Evolutionary conservation across 2,888 invertebrate species (phyloP).

Genomic region (Trichogramma dendrolimi): DNA sequence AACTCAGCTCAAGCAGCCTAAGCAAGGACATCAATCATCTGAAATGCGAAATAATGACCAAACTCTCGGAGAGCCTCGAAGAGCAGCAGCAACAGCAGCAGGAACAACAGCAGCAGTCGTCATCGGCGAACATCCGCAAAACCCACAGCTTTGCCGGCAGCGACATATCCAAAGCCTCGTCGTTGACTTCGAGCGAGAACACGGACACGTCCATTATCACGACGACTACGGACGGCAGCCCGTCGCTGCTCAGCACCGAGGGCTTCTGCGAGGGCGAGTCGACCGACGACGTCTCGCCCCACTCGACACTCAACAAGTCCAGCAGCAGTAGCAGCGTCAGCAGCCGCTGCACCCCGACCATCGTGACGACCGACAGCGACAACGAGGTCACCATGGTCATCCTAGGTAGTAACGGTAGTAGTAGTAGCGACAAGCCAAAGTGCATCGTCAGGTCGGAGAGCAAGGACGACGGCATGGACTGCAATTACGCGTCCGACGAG

Average conservation of each 20-base stretch:
- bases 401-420: slow-evolving; percentile 24
- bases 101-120: too few relatives aligned
- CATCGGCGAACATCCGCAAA: slow-evolving; percentile 38
- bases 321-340: slow-evolving; percentile 31
- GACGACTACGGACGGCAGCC: slow-evolving; percentile 59
- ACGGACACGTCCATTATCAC: slow-evolving; percentile 66
- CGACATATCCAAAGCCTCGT: slow-evolving; percentile 55
- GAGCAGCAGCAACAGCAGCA: background rate
- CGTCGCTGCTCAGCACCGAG: slow-evolving; percentile 46
- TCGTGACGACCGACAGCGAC: slow-evolving; percentile 39
- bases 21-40: slow-evolving; percentile 44
- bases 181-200: slow-evolving; percentile 64
- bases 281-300: slow-evolving; percentile 47
- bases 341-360: slow-evolving; percentile 37
- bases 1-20: slow-evolving; percentile 39
- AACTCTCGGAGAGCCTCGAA: slow-evolving; percentile 33
- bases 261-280: slow-evolving; percentile 51
- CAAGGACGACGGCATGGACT: slow-evolving; percentile 49
- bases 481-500: slow-evolving; percentile 46
- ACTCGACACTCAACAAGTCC: slow-evolving; percentile 46
- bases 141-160: slow-evolving; percentile 49
- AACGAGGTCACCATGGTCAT: slow-evolving; percentile 34
- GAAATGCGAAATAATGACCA: slow-evolving; percentile 47
- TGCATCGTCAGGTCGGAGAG: slow-evolving; percentile 43
- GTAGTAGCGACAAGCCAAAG: slow-evolving; percentile 26